A percentile compares a stretch with the other conserved stretches of the same genome.
phyloP scores from a whole-genome alignment of 2,797 vertebrate genomes.

The Leptoclinus maculatus region DNA sequence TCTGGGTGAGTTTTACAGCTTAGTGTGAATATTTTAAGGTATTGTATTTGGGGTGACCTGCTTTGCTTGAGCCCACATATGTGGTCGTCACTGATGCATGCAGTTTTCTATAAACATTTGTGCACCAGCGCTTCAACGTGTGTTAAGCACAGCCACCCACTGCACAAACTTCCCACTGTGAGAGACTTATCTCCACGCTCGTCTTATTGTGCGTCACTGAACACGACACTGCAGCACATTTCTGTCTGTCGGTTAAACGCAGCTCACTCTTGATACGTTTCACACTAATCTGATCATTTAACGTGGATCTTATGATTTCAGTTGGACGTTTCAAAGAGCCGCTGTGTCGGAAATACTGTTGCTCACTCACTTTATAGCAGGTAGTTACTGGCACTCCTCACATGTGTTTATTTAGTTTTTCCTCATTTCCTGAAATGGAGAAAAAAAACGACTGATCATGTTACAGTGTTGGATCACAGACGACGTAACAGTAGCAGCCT shows the following conservation, averaged over 20 bases:
- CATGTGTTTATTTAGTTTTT: background rate
- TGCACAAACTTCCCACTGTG: background rate
- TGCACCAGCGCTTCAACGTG: background rate
- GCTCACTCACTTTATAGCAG: background rate
- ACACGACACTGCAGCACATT: background rate
- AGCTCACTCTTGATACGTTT: background rate
- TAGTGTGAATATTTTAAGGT: slow-evolving; percentile 3
- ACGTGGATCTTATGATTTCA: background rate
- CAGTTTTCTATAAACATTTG: background rate
- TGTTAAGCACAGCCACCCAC: background rate
- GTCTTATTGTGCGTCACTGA: slow-evolving; percentile 11
- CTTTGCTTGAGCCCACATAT: background rate
- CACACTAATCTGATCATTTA: background rate
- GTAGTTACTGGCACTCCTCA: background rate
- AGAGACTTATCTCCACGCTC: slow-evolving; percentile 9
- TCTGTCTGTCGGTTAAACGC: background rate
- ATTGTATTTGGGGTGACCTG: background rate
- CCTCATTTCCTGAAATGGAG: slow-evolving; percentile 13
- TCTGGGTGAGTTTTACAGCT: background rate
- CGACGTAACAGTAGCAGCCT: background rate
- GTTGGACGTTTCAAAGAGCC: background rate
- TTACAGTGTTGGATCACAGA: background rate
- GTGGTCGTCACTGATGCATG: background rate
- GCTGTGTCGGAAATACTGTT: background rate
- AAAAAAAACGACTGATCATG: too few species aligned